A percentile compares a stretch with the other conserved stretches of the same genome.
phyloP scores from a whole-genome alignment of 2,113 vertebrate species.

The Neoarius graeffei region DNA sequence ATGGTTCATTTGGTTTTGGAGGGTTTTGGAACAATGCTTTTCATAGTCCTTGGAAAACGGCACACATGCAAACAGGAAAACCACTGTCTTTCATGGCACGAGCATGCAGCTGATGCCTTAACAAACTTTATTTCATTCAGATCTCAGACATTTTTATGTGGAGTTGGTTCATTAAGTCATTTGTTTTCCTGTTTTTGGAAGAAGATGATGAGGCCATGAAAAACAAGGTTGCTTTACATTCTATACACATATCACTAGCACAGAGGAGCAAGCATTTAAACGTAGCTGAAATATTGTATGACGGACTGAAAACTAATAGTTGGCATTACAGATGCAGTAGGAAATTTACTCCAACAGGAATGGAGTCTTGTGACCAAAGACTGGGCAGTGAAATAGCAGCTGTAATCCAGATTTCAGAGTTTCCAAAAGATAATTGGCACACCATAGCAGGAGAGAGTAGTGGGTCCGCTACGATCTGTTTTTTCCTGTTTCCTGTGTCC shows the following conservation, averaged over 20 bases:
- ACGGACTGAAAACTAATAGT: conserved; percentile 1
- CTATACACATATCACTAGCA: neutral
- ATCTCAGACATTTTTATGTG: conserved; percentile 13
- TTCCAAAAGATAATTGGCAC: conserved; percentile 14
- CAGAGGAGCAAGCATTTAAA: neutral
- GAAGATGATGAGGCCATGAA: neutral
- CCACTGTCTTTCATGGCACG: conserved; percentile 61
- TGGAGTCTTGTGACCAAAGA: neutral
- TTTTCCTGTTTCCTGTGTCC: conserved; percentile 15
- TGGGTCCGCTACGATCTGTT: neutral
- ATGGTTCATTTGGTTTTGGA: conserved; percentile 64
- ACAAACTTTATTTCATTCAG: conserved; percentile 9
- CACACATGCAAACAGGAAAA: conserved; percentile 56
- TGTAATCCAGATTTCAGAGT: conserved; percentile 13
- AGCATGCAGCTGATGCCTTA: conserved; percentile 55
- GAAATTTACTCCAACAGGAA: conserved; percentile 11
- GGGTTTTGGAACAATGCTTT: conserved; percentile 62
- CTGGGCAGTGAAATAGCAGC: neutral
- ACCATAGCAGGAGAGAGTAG: neutral
- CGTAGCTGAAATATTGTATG: conserved; percentile 5
- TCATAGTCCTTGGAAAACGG: conserved; percentile 63
- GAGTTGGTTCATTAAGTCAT: conserved; percentile 37
- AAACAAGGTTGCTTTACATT: neutral
- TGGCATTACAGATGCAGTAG: conserved; percentile 17
- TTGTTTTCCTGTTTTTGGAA: conserved; percentile 32